Evolutionary conservation across 2,113 vertebrate species (phyloP).

Genomic region (Isichthys henryi): DNA sequence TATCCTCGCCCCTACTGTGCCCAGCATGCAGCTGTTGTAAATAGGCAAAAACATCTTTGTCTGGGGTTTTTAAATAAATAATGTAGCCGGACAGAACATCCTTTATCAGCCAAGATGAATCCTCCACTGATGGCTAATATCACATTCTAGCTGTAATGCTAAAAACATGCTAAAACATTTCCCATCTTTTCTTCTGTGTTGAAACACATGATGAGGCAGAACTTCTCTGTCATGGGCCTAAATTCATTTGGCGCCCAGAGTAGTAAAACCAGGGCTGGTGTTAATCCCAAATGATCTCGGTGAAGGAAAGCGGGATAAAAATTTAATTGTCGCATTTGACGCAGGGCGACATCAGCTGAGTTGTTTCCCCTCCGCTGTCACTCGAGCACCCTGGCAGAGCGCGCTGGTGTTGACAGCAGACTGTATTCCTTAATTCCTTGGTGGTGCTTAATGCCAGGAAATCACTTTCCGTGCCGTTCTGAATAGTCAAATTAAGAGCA

Average conservation of each 20-base stretch:
- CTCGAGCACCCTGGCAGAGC: neutral
- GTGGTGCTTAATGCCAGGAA: neutral
- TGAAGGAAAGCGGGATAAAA: neutral
- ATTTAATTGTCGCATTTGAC: neutral
- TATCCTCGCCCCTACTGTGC: neutral
- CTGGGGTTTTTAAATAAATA: neutral
- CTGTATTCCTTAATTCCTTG: neutral
- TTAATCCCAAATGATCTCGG: neutral
- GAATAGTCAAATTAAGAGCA: neutral
- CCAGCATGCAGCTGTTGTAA: neutral
- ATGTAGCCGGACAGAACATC: neutral
- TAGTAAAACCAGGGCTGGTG: neutral
- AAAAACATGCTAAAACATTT: neutral
- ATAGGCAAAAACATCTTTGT: neutral
- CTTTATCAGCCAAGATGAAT: neutral
- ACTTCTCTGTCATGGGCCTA: no score
- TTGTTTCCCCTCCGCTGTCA: neutral
- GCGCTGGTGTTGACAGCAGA: neutral
- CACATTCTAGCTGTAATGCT: neutral
- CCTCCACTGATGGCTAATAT: neutral
- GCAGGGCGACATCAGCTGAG: neutral
- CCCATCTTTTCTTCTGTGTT: neutral
- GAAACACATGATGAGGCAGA: neutral
- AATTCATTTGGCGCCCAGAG: neutral
- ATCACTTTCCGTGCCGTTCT: neutral